phyloP scores from a whole-genome alignment of 1,140 invertebrate species.

The Leptoteleia sp. region DNA sequence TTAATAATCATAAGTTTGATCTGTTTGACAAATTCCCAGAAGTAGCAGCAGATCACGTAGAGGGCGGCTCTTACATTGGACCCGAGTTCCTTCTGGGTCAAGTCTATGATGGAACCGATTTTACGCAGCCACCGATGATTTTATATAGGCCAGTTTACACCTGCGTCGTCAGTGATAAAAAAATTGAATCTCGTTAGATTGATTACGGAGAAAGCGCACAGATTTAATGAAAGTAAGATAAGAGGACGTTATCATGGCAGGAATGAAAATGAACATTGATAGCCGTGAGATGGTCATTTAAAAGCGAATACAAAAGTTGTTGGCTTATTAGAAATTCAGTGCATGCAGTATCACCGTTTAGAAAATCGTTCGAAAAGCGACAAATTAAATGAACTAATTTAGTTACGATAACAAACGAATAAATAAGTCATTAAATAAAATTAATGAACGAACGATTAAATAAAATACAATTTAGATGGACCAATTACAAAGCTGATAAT shows the following conservation, averaged over 20 bases:
- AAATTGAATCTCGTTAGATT: slow-evolving; percentile 64
- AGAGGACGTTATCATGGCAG: slow-evolving; percentile 6
- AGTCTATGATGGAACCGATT: slow-evolving; percentile 88
- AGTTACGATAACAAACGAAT: slow-evolving; percentile 10
- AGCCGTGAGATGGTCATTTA: slow-evolving; percentile 10
- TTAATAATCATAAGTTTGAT: too few species aligned
- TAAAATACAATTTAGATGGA: slow-evolving; percentile 56
- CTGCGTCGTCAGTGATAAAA: slow-evolving; percentile 68
- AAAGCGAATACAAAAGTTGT: not conserved
- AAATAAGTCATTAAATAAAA: slow-evolving; percentile 18
- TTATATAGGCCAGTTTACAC: slow-evolving; percentile 72
- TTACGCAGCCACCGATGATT: slow-evolving; percentile 67
- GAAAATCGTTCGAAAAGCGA: slow-evolving; percentile 1
- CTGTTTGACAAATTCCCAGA: slow-evolving; percentile 80
- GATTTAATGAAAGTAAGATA: slow-evolving; percentile 54
- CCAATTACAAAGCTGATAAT: slow-evolving; percentile 54
- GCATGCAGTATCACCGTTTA: not conserved
- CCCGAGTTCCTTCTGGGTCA: slow-evolving; percentile 91
- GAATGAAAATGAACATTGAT: slow-evolving; percentile 1
- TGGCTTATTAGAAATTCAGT: not conserved
- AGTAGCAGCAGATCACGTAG: slow-evolving; percentile 86
- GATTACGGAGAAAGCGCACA: slow-evolving; percentile 10
- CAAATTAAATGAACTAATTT: slow-evolving; percentile 4
- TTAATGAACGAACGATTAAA: slow-evolving; percentile 6
- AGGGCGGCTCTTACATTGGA: slow-evolving; percentile 91